Evolutionary conservation across 2,888 invertebrate genomes (phyloP).

Genomic region (Escarpia spicata): DNA sequence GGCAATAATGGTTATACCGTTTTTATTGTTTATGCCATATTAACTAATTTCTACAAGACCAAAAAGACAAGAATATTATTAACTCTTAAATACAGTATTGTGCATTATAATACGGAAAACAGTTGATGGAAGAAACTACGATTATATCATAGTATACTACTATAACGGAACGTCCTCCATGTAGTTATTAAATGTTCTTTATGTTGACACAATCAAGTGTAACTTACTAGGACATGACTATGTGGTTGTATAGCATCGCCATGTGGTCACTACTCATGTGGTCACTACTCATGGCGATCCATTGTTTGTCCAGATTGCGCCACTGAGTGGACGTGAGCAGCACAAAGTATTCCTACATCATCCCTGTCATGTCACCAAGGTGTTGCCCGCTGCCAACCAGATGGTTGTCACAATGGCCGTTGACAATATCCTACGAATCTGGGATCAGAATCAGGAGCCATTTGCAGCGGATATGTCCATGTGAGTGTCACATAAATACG

Average conservation of each 20-base stretch:
- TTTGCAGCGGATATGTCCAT: conserved; percentile 36
- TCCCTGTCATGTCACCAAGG: conserved; percentile 33
- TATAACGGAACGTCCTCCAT: no score
- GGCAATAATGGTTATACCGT: no score
- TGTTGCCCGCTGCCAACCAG: not conserved
- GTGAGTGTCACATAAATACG: not conserved
- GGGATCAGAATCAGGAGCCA: conserved; percentile 44
- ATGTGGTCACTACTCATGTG: not conserved
- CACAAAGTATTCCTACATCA: conserved; percentile 24
- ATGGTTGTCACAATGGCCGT: conserved; percentile 46
- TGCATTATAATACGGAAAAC: no score
- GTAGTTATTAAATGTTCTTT: no score
- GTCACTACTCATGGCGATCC: not conserved
- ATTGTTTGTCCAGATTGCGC: not conserved
- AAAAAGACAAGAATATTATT: no score
- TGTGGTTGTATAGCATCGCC: not conserved
- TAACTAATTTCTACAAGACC: no score
- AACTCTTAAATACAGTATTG: no score
- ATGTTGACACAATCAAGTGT: not conserved
- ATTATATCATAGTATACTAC: no score
- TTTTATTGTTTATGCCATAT: no score
- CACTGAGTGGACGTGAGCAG: not conserved
- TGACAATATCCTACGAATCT: conserved; percentile 50
- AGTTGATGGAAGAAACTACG: no score
- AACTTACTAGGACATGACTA: not conserved